These are phyloP conservation scores for Aurelia sp. DNA, from an alignment of 30 jellyfish, hydroid and myxozoan species.

Conservation along the genomic window DNA sequence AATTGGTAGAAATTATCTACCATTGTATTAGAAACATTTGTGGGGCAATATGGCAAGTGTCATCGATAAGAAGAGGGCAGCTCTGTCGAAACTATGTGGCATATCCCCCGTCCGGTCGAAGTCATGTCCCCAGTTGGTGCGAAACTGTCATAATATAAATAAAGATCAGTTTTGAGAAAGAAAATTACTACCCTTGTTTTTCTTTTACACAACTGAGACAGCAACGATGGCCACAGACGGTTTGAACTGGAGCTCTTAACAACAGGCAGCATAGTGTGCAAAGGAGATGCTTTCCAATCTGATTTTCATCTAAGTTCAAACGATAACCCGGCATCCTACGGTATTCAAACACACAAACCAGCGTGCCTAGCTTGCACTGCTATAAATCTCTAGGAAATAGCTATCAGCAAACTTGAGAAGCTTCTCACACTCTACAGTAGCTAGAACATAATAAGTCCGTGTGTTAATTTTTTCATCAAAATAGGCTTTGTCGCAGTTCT, in stretches of 20 bases:
- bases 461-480: too few relatives aligned
- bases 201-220: slow-evolving; percentile 54
- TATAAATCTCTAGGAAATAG: neutral
- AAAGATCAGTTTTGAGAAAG: too few relatives aligned
- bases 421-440: too few relatives aligned
- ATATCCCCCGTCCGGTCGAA: too few relatives aligned
- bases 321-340: slow-evolving; percentile 39
- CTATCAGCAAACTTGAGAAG: neutral
- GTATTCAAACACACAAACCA: too few relatives aligned
- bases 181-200: slow-evolving; percentile 31
- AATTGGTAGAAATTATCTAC: too few relatives aligned
- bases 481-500: too few relatives aligned
- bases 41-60: too few relatives aligned
- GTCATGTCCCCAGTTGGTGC: neutral
- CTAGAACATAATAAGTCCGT: too few relatives aligned
- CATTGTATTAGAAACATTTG: too few relatives aligned
- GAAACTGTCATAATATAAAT: neutral
- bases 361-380: neutral
- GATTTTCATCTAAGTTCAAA: slow-evolving; percentile 4
- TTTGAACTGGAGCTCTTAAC: slow-evolving; percentile 57
- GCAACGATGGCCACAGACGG: slow-evolving; percentile 63
- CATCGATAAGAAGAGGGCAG: too few relatives aligned
- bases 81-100: too few relatives aligned
- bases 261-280: slow-evolving; percentile 30
- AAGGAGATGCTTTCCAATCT: slow-evolving; percentile 8